Evolutionary conservation across 2,888 invertebrate genomes (phyloP).

Genomic region (Punctoribates punctum): DNA sequence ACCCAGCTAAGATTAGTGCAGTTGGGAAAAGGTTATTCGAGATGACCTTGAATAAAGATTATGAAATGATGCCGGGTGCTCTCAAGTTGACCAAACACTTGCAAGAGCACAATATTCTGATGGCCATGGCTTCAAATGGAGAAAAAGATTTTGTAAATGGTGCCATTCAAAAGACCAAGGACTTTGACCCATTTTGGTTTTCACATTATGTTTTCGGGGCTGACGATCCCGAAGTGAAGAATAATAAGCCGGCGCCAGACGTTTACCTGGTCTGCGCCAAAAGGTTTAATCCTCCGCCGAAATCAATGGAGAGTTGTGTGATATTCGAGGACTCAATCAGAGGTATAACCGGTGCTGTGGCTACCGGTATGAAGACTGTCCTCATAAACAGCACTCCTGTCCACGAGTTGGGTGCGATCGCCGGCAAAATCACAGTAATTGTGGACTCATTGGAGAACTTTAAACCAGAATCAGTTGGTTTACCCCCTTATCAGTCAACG

Average conservation of each 20-base stretch:
- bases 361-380: constrained; percentile 21
- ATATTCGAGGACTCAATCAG: constrained; percentile 38
- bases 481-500: too few species aligned
- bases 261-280: constrained; percentile 3
- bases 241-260: constrained; percentile 31
- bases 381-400: constrained; percentile 19
- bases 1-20: too few species aligned
- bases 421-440: too few species aligned
- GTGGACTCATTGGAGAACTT: too few species aligned
- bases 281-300: constrained; percentile 4
- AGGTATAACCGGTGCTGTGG: constrained; percentile 36
- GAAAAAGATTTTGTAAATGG: background rate
- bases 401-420: too few species aligned
- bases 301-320: constrained; percentile 6
- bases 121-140: background rate
- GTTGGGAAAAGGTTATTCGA: background rate
- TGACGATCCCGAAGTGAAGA: constrained; percentile 30
- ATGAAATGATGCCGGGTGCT: background rate
- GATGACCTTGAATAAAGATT: too few species aligned
- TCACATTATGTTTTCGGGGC: constrained; percentile 62
- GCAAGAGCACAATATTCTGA: background rate
- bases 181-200: background rate
- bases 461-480: too few species aligned
- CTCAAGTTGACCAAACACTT: background rate
- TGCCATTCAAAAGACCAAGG: fast-evolving